Percentiles rank a stretch among this genome's conserved stretches.
Evolutionary conservation across 2,888 invertebrate species (phyloP).

Genomic region (Ichneumoninae sp.): DNA sequence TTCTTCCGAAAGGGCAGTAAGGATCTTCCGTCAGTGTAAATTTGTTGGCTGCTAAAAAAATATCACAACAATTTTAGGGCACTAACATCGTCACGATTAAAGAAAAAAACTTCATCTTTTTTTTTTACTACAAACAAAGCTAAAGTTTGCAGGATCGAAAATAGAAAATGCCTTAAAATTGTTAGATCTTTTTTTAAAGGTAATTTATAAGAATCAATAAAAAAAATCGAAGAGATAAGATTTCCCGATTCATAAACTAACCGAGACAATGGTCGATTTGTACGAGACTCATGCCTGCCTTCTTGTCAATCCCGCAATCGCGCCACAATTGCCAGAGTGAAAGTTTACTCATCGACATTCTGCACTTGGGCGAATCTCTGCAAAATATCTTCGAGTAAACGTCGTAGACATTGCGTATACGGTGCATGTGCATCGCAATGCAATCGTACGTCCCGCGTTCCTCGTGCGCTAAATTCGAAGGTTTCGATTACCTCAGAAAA

Average conservation of each 20-base stretch:
- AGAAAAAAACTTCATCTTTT: not conserved
- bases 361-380: conserved; percentile 50
- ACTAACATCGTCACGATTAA: not conserved
- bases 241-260: conserved; percentile 72
- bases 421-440: conserved; percentile 84
- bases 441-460: conserved; percentile 85
- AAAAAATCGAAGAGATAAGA: not conserved
- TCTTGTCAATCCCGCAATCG: conserved; percentile 86
- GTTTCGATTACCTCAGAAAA: not conserved
- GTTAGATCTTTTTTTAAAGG: too few species aligned
- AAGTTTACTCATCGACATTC: conserved; percentile 84
- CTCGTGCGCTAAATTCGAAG: conserved; percentile 77
- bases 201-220: not conserved
- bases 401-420: conserved; percentile 85
- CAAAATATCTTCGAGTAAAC: conserved; percentile 83
- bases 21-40: conserved; percentile 81
- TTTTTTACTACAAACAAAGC: not conserved
- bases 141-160: not conserved
- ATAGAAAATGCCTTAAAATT: too few species aligned
- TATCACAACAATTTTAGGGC: not conserved
- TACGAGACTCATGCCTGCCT: conserved; percentile 84
- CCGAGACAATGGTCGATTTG: conserved; percentile 86
- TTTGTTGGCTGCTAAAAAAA: conserved; percentile 67
- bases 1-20: conserved; percentile 87
- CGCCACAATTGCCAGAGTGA: conserved; percentile 88